These are phyloP conservation scores for Choristoneura fumiferana DNA, from an alignment of 1,140 invertebrate genomes.

Conservation along the genomic window DNA sequence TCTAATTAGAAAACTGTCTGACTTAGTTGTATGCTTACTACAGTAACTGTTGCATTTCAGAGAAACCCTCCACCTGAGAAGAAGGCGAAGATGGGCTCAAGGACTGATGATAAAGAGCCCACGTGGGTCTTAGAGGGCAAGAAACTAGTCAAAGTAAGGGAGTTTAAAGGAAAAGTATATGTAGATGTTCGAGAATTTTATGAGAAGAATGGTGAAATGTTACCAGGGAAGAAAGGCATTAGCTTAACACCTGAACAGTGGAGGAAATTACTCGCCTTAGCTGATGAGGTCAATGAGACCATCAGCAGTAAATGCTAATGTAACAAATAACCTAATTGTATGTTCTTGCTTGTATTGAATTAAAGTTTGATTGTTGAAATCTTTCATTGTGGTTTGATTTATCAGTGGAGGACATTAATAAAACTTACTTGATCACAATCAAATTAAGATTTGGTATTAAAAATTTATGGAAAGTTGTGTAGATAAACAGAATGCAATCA, in stretches of 20 bases:
- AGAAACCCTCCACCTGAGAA: slow-evolving; percentile 71
- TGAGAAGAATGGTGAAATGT: slow-evolving; percentile 86
- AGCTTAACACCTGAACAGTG: slow-evolving; percentile 85
- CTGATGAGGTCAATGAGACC: slow-evolving; percentile 85
- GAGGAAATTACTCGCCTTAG: slow-evolving; percentile 83
- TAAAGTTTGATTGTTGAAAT: no score
- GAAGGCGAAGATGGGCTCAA: slow-evolving; percentile 63
- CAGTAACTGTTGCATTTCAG: slow-evolving; percentile 40
- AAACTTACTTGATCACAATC: no score
- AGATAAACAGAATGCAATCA: no score
- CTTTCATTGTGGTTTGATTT: no score
- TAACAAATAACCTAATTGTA: slow-evolving; percentile 1
- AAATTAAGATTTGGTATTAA: no score
- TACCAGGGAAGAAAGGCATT: slow-evolving; percentile 93
- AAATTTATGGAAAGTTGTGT: no score
- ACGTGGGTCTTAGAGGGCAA: slow-evolving; percentile 74
- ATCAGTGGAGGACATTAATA: no score
- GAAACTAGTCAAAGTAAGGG: slow-evolving; percentile 84
- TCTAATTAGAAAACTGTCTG: slow-evolving; percentile 15
- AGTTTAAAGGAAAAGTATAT: slow-evolving; percentile 89
- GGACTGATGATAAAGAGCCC: slow-evolving; percentile 71
- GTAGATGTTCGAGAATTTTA: slow-evolving; percentile 94
- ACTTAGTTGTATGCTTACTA: not conserved
- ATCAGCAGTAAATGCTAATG: slow-evolving; percentile 52
- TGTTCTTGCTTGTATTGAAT: slow-evolving; percentile 24